Evolutionary conservation across 2,888 invertebrate species (phyloP), one percentile per base, ranked within the genome.

Genomic region (Clistopyga incitator): DNA sequence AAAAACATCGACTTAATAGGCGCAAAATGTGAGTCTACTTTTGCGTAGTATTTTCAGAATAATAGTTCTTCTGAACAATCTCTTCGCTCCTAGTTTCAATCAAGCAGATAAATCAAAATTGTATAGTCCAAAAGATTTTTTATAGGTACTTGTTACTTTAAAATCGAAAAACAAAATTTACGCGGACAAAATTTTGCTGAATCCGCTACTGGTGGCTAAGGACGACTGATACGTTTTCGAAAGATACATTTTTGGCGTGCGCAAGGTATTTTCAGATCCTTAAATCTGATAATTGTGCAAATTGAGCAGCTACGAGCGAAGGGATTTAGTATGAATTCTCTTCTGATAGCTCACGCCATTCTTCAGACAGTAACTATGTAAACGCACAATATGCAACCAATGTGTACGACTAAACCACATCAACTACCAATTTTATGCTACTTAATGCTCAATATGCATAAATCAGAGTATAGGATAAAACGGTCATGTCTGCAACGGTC

Each of bases 351-450:
- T 47, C 47, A 47, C 15, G 38, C 13, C 23, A 23, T 67, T 61
- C 20, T 45, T 47, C 18, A 47, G 50, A 29, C 34, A n/a, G 45
- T 74, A 13, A 47, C 61, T 25, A 74, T 45, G 45, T 61, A 20
- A 47, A 61, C 61, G 74, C 74, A 74, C 74, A 74, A 74, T 25
- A 74, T 45, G 29, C 47, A 50, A n/a, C 25, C n/a, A 59, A 34
- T 42, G 29, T 45, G 18, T 61, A 34, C 8, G 38, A 38, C 13
- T 42, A 56, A 56, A 38, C 34, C n/a, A 47, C 18, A 50, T 61
- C 61, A 13, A 11, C 11, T 38, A 29, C 18, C 11, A 64, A 64
- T 64, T 64, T 38, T 42, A 42, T 18, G 38, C 64, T 34, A 61
- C 34, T 18, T 34, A 38, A 42, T 34, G 20, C 42, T 64, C 20